Base-by-base conservation (phyloP, 1,140 invertebrate species). In the Panagrolaimus sp. region DNA sequence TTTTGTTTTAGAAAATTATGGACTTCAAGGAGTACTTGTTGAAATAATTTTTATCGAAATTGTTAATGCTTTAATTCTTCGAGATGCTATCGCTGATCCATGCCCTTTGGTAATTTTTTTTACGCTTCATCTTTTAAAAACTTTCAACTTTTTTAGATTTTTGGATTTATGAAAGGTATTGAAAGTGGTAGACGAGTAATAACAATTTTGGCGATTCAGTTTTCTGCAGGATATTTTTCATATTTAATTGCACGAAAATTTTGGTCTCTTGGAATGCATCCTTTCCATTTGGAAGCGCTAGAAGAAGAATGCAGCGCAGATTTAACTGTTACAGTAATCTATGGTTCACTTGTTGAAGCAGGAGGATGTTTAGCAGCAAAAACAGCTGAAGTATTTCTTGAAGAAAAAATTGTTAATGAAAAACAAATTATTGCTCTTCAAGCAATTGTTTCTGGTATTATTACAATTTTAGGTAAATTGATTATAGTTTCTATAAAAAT, bases 281-380 rank as follows among this genome's bases (percentile, higher is more conserved):
- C 73, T 43, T n/a, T 53, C 25, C 71, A 75, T 72, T 16, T 64
- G 43, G 70, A 76, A 53, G 48, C 82, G 45, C 61, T 79, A 5
- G 74, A 71, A 45, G 45, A 51, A 31, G 43, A 73, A 16, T 74
- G 70, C 72, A 61, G 66, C 51, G 67, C 75, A 5, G 69, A 73
- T 68, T 68, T 78, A 45, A 68, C 76, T 2, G 76, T 77, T 20
- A 75, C 79, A 14, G 67, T 83, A 38, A 63, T 74, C 14, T 74
- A 66, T 46, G 79, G 79, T 14, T 81, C 78, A 27, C 23, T 80
- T 3, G 74, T 81, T 14, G 79, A 81, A 65, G 79, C 75, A 1
- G 31, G 48, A 44, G 77, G 75, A 16, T 69, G 67, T 31, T 57
- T 76, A 31, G 42, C 44, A 42, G 25, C 53, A 2, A 76, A 76